Conservation (phyloP, 2,113 vertebrate species). For the Gasterosteus aculeatus region DNA sequence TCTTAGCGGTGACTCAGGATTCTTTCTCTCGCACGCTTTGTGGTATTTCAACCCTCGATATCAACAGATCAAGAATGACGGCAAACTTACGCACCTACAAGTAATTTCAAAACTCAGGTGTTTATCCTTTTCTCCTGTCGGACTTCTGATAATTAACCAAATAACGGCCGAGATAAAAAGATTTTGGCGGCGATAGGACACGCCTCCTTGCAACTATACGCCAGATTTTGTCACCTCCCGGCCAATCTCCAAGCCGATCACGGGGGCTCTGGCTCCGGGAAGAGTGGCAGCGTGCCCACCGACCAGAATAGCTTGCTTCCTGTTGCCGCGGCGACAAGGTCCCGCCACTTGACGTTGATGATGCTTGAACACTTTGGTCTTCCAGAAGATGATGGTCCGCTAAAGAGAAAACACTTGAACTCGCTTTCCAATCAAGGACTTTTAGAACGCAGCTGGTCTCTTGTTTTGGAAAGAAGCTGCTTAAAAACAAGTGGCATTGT, state of each 20-base stretch:
- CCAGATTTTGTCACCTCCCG: constrained; percentile 25
- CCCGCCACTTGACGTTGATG: constrained; percentile 66
- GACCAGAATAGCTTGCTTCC: constrained; percentile 80
- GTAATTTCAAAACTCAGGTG: neutral
- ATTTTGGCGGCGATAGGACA: constrained; percentile 1
- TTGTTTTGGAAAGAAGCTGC: constrained; percentile 22
- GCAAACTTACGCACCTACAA: neutral
- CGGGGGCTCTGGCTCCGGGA: constrained; percentile 42
- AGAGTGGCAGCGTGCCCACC: constrained; percentile 59
- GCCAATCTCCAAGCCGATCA: constrained; percentile 27
- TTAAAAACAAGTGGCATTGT: constrained; percentile 41
- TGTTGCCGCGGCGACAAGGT: constrained; percentile 79
- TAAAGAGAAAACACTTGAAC: constrained; percentile 58
- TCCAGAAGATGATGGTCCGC: constrained; percentile 44
- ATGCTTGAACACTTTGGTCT: constrained; percentile 63
- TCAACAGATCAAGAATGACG: neutral
- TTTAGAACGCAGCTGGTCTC: constrained; percentile 56
- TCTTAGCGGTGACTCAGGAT: neutral
- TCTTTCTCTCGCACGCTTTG: neutral
- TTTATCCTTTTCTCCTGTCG: neutral
- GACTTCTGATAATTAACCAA: neutral
- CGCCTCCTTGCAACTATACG: constrained; percentile 14
- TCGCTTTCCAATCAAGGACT: constrained; percentile 52
- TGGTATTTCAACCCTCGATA: constrained; percentile 13
- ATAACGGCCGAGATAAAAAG: neutral